Percentiles rank a stretch among this genome's conserved stretches.
Conservation (phyloP, 2,888 invertebrate genomes). For the Cantharis rufa region DNA sequence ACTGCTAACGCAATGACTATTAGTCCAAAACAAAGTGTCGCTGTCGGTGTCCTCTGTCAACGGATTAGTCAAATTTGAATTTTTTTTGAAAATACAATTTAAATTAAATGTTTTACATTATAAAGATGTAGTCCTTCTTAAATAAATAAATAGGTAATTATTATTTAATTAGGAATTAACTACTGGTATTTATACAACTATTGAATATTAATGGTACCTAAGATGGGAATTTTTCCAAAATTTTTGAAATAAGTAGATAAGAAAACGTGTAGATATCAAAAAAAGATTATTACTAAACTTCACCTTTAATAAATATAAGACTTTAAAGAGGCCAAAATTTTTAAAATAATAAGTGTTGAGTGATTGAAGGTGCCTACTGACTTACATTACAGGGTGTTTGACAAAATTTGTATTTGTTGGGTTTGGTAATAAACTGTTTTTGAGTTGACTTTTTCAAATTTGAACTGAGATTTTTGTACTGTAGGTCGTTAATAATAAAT, state of each 20-base stretch:
- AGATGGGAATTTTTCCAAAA: neutral
- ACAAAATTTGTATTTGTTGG: neutral
- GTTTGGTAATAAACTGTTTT: neutral
- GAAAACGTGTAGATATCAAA: neutral
- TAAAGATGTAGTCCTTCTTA: neutral
- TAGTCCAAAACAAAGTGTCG: too few species aligned
- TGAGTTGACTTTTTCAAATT: neutral
- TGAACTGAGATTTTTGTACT: neutral
- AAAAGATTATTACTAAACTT: neutral
- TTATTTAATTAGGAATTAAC: neutral
- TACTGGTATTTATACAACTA: neutral
- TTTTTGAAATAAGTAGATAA: neutral
- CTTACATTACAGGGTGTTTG: neutral
- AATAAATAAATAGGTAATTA: neutral
- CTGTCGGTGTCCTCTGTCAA: too few species aligned
- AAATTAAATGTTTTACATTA: neutral
- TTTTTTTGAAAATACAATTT: neutral
- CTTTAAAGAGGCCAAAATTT: neutral
- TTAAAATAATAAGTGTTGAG: neutral
- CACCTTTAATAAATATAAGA: neutral
- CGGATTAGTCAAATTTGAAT: neutral
- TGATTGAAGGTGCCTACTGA: neutral
- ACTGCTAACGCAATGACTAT: too few species aligned
- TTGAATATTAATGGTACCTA: neutral
- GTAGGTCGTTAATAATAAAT: neutral